A percentile compares a stretch with the other conserved stretches of the same genome.
These are phyloP conservation scores for Bursaphelenchus mucronatus DNA, from an alignment of 1,140 invertebrate genomes.

Conservation along the genomic window DNA sequence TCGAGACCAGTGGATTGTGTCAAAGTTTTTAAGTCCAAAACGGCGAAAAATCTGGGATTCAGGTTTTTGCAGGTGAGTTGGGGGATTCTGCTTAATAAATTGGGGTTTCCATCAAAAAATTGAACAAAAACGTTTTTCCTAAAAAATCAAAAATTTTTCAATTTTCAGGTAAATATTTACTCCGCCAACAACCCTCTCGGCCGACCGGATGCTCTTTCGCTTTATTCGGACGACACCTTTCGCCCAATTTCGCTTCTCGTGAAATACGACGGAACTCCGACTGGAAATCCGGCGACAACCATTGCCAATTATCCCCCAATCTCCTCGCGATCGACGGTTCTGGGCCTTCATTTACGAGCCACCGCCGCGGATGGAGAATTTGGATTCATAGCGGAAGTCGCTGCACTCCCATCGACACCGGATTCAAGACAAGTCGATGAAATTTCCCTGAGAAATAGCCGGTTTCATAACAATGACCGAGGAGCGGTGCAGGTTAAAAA, in stretches of 20 bases:
- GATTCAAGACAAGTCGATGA: slow-evolving; percentile 81
- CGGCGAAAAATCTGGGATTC: slow-evolving; percentile 62
- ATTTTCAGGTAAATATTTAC: slow-evolving; percentile 53
- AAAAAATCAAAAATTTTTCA: background rate
- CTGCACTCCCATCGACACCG: slow-evolving; percentile 83
- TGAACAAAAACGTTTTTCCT: no score
- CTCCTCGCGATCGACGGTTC: slow-evolving; percentile 63
- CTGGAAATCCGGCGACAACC: no score
- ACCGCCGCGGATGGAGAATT: slow-evolving; percentile 85
- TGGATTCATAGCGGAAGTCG: slow-evolving; percentile 94
- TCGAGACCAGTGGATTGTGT: slow-evolving; percentile 92
- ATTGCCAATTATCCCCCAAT: no score
- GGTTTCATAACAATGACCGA: slow-evolving; percentile 76
- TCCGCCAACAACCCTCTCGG: slow-evolving; percentile 39
- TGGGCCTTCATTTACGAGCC: slow-evolving; percentile 85
- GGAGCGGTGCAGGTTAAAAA: slow-evolving; percentile 69
- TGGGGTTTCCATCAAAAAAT: no score
- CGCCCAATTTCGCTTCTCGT: slow-evolving; percentile 33
- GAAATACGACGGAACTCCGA: slow-evolving; percentile 8
- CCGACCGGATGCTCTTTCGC: slow-evolving; percentile 44
- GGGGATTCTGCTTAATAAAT: background rate
- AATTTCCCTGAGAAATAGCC: slow-evolving; percentile 81
- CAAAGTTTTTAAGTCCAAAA: slow-evolving; percentile 85
- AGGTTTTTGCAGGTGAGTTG: slow-evolving; percentile 46
- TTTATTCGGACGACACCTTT: slow-evolving; percentile 65